Conservation (phyloP, 2,797 vertebrate genomes). For the Peromyscus nudipes region DNA sequence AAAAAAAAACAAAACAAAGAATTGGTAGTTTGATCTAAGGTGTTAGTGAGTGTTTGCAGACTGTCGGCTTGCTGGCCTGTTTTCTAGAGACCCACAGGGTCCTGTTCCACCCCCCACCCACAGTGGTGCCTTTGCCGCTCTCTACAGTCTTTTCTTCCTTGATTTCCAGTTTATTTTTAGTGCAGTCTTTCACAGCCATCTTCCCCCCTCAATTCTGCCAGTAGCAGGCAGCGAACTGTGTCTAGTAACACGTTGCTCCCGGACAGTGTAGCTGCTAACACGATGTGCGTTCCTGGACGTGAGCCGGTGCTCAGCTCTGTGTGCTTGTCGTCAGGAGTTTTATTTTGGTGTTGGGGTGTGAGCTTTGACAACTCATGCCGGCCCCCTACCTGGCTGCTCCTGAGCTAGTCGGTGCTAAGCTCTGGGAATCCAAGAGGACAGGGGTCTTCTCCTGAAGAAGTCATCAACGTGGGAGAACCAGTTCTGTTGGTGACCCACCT, state of each 20-base stretch:
- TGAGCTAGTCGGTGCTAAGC: background rate
- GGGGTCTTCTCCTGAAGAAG: background rate
- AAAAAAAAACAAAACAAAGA: too few relatives aligned
- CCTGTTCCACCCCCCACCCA: background rate
- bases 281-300: slow-evolving; percentile 16
- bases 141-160: background rate
- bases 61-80: background rate
- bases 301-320: slow-evolving; percentile 53
- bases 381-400: background rate
- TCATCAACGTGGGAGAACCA: background rate
- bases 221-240: slow-evolving; percentile 51
- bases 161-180: background rate
- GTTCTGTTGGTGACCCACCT: background rate
- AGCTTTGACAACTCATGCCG: background rate
- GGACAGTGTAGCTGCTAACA: background rate
- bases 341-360: slow-evolving; percentile 29
- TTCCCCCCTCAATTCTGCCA: slow-evolving; percentile 9
- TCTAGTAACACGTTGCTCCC: slow-evolving; percentile 35
- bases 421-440: background rate
- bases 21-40: background rate
- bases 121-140: too few relatives aligned
- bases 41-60: background rate
- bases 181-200: background rate
- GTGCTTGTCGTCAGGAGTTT: background rate
- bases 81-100: background rate